A percentile compares a stretch with the other conserved stretches of the same genome.
phyloP scores from a whole-genome alignment of 2,113 vertebrate genomes.

The Stictonetta naevosa region DNA sequence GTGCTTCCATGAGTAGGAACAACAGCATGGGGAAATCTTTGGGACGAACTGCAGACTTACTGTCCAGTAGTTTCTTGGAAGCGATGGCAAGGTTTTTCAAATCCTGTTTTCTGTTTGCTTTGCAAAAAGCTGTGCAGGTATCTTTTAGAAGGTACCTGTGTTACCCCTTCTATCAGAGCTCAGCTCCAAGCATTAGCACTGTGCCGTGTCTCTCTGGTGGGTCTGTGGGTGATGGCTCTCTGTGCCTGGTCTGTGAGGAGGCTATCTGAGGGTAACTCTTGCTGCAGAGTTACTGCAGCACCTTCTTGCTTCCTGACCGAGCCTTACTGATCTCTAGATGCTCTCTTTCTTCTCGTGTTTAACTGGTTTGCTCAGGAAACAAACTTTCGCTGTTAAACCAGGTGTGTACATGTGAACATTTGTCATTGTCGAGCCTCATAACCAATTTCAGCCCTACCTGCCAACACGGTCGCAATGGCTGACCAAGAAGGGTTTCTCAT shows the following conservation, averaged over 20 bases:
- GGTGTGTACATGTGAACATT: rapidly evolving
- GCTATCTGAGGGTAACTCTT: no score
- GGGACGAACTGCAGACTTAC: neutral
- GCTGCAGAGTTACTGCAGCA: neutral
- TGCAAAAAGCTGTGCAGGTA: neutral
- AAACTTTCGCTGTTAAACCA: neutral
- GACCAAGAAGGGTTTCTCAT: neutral
- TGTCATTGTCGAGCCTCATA: rapidly evolving
- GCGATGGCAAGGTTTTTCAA: neutral
- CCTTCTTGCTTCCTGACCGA: neutral
- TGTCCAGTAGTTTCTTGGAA: neutral
- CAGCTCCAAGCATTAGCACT: neutral
- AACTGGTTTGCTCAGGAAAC: neutral
- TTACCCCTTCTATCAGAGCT: neutral
- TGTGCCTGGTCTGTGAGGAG: rapidly evolving
- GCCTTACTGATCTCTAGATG: neutral
- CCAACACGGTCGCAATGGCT: rapidly evolving
- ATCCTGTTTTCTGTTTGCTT: neutral
- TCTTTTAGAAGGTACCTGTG: neutral
- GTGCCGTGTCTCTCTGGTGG: rapidly evolving
- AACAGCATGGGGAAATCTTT: neutral
- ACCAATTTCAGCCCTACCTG: neutral
- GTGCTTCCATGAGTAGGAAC: neutral
- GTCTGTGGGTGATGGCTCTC: neutral
- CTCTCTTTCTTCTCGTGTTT: neutral